Conservation (phyloP, 2,888 invertebrate species). For the Melanargia galathea region DNA sequence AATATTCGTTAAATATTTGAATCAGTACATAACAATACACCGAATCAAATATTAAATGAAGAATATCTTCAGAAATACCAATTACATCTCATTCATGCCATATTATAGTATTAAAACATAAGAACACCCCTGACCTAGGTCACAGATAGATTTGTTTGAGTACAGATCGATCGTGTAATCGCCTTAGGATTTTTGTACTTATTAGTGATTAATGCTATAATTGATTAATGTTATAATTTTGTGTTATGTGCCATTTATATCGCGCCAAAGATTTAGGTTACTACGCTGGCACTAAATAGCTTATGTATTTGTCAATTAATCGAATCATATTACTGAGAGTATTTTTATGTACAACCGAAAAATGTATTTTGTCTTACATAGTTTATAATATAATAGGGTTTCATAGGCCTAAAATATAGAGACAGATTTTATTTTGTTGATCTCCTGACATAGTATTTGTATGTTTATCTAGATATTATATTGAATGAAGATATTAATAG, state of each 20-base stretch:
- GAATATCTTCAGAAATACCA: neutral
- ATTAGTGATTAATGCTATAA: neutral
- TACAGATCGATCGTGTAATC: too few species aligned
- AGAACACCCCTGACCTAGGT: too few species aligned
- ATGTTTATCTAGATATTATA: neutral
- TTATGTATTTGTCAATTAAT: constrained; percentile 38
- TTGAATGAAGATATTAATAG: neutral
- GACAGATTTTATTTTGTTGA: constrained; percentile 18
- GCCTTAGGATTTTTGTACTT: constrained; percentile 2
- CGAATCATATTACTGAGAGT: constrained; percentile 21
- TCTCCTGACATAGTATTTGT: constrained; percentile 18
- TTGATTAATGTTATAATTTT: neutral
- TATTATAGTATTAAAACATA: too few species aligned
- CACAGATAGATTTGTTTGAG: too few species aligned
- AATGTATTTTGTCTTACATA: constrained; percentile 30
- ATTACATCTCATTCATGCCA: constrained; percentile 2
- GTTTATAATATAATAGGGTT: constrained; percentile 8
- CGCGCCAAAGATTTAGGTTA: constrained; percentile 43
- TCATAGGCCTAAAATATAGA: constrained; percentile 17
- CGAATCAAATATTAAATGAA: neutral
- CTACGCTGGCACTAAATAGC: constrained; percentile 34
- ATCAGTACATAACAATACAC: too few species aligned
- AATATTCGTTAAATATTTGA: too few species aligned
- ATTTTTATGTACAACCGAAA: constrained; percentile 29
- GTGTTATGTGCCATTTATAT: constrained; percentile 41